A percentile compares a stretch with the other conserved stretches of the same genome.
Evolutionary conservation across 2,797 vertebrate species (phyloP).

Genomic region (Somateria mollissima): DNA sequence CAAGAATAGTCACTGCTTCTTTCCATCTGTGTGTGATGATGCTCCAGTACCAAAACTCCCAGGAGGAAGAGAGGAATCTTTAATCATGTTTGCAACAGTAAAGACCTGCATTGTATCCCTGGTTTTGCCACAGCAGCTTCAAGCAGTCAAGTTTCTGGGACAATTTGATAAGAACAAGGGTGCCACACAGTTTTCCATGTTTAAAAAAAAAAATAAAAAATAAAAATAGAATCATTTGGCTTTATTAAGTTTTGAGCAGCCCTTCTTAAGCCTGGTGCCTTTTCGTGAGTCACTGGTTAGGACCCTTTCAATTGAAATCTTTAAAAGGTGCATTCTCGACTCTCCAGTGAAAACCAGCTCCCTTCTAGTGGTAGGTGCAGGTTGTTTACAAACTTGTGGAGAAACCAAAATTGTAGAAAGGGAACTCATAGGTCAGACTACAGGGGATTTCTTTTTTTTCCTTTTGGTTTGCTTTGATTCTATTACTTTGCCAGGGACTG

Average conservation of each 20-base stretch:
- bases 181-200: neutral
- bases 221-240: neutral
- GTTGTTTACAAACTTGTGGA: neutral
- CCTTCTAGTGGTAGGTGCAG: conserved; percentile 30
- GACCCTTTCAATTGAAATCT: neutral
- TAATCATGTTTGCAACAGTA: neutral
- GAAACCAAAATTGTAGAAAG: neutral
- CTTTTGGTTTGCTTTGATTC: conserved; percentile 1
- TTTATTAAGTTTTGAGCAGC: conserved; percentile 56
- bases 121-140: neutral
- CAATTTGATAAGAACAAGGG: neutral
- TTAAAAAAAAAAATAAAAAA: neutral
- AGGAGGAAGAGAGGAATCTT: neutral
- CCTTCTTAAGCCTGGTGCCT: conserved; percentile 35
- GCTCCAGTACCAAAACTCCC: neutral
- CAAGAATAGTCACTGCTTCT: neutral
- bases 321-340: neutral
- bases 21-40: neutral
- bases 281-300: neutral
- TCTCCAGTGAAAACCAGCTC: conserved; percentile 14
- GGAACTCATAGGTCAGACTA: conserved; percentile 13
- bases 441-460: neutral
- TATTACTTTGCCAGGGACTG: conserved; percentile 22
- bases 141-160: neutral
- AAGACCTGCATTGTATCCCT: conserved; percentile 2